Conservation (phyloP, 1,140 invertebrate species). For the Drosophila nebulosa region DNA sequence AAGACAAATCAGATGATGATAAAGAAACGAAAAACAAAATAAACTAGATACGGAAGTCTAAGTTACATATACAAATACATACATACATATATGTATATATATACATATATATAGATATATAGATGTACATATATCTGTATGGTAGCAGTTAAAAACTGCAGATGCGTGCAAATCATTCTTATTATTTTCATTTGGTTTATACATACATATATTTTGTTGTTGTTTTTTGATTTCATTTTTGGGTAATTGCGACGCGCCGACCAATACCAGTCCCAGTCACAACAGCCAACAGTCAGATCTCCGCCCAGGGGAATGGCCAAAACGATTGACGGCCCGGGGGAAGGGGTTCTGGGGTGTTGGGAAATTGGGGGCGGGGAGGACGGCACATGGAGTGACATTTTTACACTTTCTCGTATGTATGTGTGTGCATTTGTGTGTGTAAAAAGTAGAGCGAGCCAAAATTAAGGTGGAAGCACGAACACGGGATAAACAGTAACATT, state of each 20-base stretch:
- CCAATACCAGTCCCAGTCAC: constrained; percentile 16
- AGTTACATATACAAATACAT: neutral
- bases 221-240: constrained; percentile 31
- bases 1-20: constrained; percentile 2
- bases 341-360: constrained; percentile 7
- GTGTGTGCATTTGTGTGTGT: neutral
- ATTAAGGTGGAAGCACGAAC: constrained; percentile 66
- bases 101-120: neutral
- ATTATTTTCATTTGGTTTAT: constrained; percentile 10
- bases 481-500: constrained; percentile 16
- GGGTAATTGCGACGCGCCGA: constrained; percentile 52
- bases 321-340: neutral
- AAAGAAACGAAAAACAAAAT: constrained; percentile 8
- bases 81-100: neutral
- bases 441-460: constrained; percentile 29
- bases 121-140: neutral
- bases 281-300: too few relatives aligned
- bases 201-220: neutral
- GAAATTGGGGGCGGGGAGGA: constrained; percentile 1
- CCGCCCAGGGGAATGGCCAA: constrained; percentile 23
- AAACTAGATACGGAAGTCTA: constrained; percentile 22
- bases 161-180: constrained; percentile 51
- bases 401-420: constrained; percentile 19
- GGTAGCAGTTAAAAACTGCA: constrained; percentile 5
- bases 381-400: constrained; percentile 56